Evolutionary conservation across 2,888 invertebrate genomes (phyloP), one percentile per base, ranked within the genome.

Genomic region (Drosophila imparisetae): DNA sequence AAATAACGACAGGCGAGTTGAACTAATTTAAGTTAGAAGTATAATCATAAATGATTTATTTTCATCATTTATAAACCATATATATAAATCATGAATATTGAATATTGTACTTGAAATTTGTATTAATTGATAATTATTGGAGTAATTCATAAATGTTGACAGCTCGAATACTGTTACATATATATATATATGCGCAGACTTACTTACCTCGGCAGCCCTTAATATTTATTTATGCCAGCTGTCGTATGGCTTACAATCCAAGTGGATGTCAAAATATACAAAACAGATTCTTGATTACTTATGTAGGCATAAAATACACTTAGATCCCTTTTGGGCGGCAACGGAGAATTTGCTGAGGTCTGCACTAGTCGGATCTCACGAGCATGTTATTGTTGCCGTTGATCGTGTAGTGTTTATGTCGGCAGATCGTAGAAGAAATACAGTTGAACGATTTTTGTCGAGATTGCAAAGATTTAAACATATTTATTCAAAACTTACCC

Each of bases 341-440:
- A 27, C n/a, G n/a, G 24, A 18, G 42, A 66, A 72, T 59, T 21
- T 6, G 72, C 59, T 49, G 53, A 18, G 3, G 6, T n/a, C 6
- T 4, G 48, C 59, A 50, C 27, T 24, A 4, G 8, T 15, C 15
- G 15, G 45, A 24, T 45, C 24, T 24, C 45, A 4, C 15, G 2
- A 4, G 0, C 24, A 24, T 21, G 2, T 42, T 38, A n/a, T 11
- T 21, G 21, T 10, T 4, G 40, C 21, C 21, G 21, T 11, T 11
- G 11, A 5, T 15, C 24, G 15, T 15, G 24, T 24, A 10, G 15
- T 50, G 34, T 11, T 11, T 29, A 18, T 13, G 10, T 24, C 21
- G 8, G 5, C 4, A 30, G 29, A n/a, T 30, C 11, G 29, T n/a
- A 13, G 11, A 27, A 10, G 11, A 13, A n/a, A 49, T 0, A 27